Evolutionary conservation across 2,797 vertebrate species (phyloP), one percentile per base, ranked within the genome.

Genomic region (Craterocephalus amniculus): DNA sequence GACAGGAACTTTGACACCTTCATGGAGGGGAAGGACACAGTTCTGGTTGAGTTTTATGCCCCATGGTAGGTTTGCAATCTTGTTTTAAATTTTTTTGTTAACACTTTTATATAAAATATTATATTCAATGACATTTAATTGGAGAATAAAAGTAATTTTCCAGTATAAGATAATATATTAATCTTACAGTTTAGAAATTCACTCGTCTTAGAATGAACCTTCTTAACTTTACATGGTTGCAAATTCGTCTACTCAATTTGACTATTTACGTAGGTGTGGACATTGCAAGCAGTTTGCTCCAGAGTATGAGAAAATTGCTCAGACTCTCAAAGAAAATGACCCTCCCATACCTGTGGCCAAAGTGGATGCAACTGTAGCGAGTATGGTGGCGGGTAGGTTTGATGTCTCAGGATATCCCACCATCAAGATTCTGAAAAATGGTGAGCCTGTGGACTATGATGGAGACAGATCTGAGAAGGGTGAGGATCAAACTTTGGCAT

Each of bases 251-350:
- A 48, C 16, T 20, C 18, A 60, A 0, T 43, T 49, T 57, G 0
- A 45, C 31, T 16, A 0, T 61, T 26, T 51, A 69, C 0, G 13
- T 59, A 99, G 98, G 98, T 99, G 98, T 10, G 98, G 97, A 40
- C 97, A 99, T 58, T 99, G 98, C 84, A 99, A 99, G 84, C 95
- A 96, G 88, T 99, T 99, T 92, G 95, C 93, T 66, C 94, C 97
- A 0, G 96, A 97, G 74, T 99, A 99, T 85, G 98, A 99, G 79
- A 97, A 97, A 73, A 99, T 99, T 0, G 97, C 98, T 4, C 92
- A 94, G 78, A 81, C 90, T 0, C 92, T 99, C 5, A 97, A 96
- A 75, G 96, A 96, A 79, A 95, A 94, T 0, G 96, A 98, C 52
- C 98, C 98, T 55, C 95, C 97, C 1, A 90, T 99, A 68, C 94